Conservation (phyloP, 2,888 invertebrate species). For the Cephus nigrinus region DNA sequence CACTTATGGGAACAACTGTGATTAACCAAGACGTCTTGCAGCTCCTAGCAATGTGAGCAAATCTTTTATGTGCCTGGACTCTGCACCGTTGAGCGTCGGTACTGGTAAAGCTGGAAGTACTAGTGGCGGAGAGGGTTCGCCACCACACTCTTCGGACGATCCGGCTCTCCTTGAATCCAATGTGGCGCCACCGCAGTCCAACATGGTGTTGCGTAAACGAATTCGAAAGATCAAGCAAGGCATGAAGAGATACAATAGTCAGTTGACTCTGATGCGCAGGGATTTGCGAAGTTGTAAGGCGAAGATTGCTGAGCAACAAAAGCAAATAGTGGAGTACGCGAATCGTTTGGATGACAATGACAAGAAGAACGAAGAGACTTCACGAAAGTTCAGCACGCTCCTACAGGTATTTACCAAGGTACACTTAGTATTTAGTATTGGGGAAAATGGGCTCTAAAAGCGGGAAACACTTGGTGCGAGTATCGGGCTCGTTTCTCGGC, state of each 20-base stretch:
- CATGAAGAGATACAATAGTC: conserved; percentile 89
- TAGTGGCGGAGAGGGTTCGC: conserved; percentile 63
- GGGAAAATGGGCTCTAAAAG: neutral
- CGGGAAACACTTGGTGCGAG: neutral
- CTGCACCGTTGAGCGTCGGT: conserved; percentile 68
- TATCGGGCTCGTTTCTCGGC: neutral
- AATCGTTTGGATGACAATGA: conserved; percentile 90
- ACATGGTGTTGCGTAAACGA: conserved; percentile 86
- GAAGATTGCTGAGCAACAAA: conserved; percentile 86
- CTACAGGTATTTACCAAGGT: conserved; percentile 74
- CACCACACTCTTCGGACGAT: conserved; percentile 68
- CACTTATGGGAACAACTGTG: neutral
- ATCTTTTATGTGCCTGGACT: conserved; percentile 61
- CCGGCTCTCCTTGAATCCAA: conserved; percentile 62
- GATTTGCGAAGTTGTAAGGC: conserved; percentile 84
- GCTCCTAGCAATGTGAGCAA: conserved; percentile 59
- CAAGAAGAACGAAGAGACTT: conserved; percentile 90
- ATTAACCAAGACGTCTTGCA: conserved; percentile 27
- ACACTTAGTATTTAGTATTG: conserved; percentile 26
- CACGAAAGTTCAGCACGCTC: conserved; percentile 88
- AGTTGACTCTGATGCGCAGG: conserved; percentile 80
- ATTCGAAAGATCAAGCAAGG: conserved; percentile 90
- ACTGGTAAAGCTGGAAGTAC: conserved; percentile 69
- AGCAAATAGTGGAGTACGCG: conserved; percentile 84
- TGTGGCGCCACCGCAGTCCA: conserved; percentile 80